Conservation (phyloP, 2,797 vertebrate species). For the Choloepus didactylus region DNA sequence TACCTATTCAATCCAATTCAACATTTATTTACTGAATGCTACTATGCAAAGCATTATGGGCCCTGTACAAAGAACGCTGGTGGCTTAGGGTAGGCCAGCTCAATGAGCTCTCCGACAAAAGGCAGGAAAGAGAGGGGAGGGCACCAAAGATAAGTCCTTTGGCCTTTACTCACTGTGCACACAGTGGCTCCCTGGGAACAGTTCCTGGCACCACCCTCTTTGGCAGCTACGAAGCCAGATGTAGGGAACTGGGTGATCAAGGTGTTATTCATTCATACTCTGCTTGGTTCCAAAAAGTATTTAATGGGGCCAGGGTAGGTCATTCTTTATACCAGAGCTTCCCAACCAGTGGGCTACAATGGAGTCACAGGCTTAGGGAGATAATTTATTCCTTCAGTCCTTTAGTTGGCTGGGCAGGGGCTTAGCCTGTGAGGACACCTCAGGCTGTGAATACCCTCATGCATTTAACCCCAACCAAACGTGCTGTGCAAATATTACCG, state of each 20-base stretch:
- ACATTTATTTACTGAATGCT: background rate
- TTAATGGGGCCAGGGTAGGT: background rate
- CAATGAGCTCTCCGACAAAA: background rate
- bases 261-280: background rate
- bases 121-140: background rate
- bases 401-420: background rate
- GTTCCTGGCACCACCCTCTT: background rate
- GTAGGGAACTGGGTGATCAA: background rate
- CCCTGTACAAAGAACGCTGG: background rate
- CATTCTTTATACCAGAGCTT: background rate
- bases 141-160: background rate
- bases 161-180: background rate
- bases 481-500: background rate
- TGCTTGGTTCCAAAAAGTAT: slow-evolving; percentile 20
- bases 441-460: background rate
- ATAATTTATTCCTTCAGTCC: background rate
- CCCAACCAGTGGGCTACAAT: background rate
- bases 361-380: background rate
- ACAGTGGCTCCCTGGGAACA: background rate
- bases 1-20: background rate
- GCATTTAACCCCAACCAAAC: background rate
- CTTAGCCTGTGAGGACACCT: background rate
- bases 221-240: background rate
- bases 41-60: background rate
- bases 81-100: background rate